Percentiles rank a stretch among this genome's conserved stretches.
phyloP scores from a whole-genome alignment of 2,888 invertebrate genomes.

The Diaprepes abbreviatus region DNA sequence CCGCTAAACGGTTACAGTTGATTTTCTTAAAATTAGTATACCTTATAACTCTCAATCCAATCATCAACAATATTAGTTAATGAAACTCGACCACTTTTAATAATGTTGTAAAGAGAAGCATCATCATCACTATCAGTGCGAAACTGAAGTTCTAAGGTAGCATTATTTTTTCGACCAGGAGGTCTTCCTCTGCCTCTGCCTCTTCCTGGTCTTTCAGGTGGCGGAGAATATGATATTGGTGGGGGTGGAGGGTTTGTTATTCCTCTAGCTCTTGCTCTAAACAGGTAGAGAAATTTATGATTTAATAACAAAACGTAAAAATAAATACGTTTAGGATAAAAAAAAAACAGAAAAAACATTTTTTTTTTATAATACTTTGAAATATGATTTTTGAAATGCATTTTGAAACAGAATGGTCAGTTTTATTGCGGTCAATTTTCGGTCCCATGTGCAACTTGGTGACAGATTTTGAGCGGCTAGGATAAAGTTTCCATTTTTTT shows the following conservation, averaged over 20 bases:
- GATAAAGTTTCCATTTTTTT: too few relatives aligned
- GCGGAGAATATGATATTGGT: constrained; percentile 65
- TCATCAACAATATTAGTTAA: constrained; percentile 94
- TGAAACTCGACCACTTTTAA: constrained; percentile 85
- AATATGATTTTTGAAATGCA: too few relatives aligned
- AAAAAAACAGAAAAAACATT: too few relatives aligned
- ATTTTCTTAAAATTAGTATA: constrained; percentile 52
- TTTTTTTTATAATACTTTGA: too few relatives aligned
- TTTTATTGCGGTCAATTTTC: too few relatives aligned
- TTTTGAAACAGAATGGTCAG: too few relatives aligned
- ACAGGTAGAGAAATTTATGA: too few relatives aligned
- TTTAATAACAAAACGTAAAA: too few relatives aligned
- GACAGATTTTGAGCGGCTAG: too few relatives aligned
- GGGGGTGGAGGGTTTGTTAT: constrained; percentile 51
- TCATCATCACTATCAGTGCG: constrained; percentile 77
- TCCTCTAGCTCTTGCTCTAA: constrained; percentile 52
- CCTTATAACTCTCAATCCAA: constrained; percentile 99
- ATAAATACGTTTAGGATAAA: too few relatives aligned
- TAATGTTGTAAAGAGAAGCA: constrained; percentile 85
- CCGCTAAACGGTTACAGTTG: too few relatives aligned
- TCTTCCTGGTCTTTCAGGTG: constrained; percentile 59
- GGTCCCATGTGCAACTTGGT: too few relatives aligned
- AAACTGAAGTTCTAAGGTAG: constrained; percentile 41
- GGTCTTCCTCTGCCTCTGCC: constrained; percentile 69
- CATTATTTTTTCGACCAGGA: constrained; percentile 69